Base-by-base conservation (phyloP, 2,113 vertebrate genomes). In the Sterrhoptilus dennistouni region DNA sequence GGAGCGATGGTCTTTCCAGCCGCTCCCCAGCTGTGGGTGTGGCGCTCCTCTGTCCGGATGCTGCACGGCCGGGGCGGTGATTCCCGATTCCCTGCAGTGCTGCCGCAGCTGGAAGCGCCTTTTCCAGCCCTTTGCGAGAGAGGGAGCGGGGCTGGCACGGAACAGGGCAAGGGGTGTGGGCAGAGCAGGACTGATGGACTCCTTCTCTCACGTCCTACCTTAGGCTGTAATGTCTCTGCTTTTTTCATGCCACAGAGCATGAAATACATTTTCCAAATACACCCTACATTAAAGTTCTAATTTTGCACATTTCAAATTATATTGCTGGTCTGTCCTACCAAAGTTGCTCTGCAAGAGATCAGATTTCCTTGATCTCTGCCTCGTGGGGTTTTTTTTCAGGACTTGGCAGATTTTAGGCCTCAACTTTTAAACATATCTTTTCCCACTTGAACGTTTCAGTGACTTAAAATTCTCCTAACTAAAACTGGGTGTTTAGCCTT, bases 11-110 rank as follows among this genome's bases (percentile, higher is more conserved):
- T 35, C 4, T 45, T 74, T 19, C 15, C 38, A 14, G 18, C 3
- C 28, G 0, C 20, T 40, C 11, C 59, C 3, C 5, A 3, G 13
- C 29, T 8, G 18, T 24, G 68, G 6, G 2, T 31, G 2, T 7
- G 63, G 38, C 72, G 1, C 33, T 83, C 22, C 6, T 12, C 25
- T 33, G 17, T 54, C 8, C 49, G 1, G 14, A 1, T 40, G 53
- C 19, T 61, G 24, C 3, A 0, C 8, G 74, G 35, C 0, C 42
- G 4, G 2, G 11, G 44, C 15, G 28, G 38, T 14, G 44, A 6
- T 47, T 14, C 38, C 38, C 38, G 42, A 6, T 47, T 42, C 29
- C 12, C 16, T 42, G 20, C 15, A 1, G 17, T 5, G 45, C 50
- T 33, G 5, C 23, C 8, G 72, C 28, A 8, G 49, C 28, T 20